phyloP scores from a whole-genome alignment of 2,797 vertebrate genomes.

The Erethizon dorsatum region DNA sequence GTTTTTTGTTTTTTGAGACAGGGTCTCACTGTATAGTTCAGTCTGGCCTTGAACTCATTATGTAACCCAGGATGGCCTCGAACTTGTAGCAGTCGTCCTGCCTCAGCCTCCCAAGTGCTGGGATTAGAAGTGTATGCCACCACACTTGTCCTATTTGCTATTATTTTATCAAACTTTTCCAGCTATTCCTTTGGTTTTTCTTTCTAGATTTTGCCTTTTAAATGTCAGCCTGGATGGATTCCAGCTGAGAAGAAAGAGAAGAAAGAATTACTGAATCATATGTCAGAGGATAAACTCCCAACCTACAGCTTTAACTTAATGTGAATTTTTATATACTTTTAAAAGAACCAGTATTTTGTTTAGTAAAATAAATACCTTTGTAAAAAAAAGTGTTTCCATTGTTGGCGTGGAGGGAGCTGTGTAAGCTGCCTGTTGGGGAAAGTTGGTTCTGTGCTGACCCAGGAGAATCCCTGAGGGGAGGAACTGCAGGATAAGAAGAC shows the following conservation, averaged over 20 bases:
- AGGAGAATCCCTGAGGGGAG: neutral
- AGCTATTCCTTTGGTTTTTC: neutral
- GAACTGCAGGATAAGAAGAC: too few species aligned
- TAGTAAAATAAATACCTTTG: constrained; percentile 69
- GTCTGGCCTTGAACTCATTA: neutral
- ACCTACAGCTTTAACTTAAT: neutral
- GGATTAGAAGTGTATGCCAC: neutral
- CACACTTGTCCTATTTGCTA: neutral
- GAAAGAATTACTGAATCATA: neutral
- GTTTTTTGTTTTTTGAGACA: neutral
- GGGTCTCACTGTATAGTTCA: neutral
- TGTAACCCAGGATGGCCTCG: neutral
- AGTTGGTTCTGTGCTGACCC: neutral
- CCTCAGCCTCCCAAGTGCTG: neutral
- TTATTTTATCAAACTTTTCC: neutral
- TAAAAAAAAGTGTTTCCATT: neutral
- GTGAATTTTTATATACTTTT: constrained; percentile 26
- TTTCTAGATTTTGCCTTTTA: constrained; percentile 50
- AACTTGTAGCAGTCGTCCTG: neutral
- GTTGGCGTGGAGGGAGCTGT: neutral
- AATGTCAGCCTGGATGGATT: neutral
- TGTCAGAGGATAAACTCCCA: neutral
- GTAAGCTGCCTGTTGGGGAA: neutral
- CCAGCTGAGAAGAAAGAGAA: constrained; percentile 31
- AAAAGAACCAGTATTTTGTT: constrained; percentile 62